Percentiles rank a stretch among this genome's conserved stretches.
Conservation (phyloP, 2,797 vertebrate species). For the Fundulus diaphanus region DNA sequence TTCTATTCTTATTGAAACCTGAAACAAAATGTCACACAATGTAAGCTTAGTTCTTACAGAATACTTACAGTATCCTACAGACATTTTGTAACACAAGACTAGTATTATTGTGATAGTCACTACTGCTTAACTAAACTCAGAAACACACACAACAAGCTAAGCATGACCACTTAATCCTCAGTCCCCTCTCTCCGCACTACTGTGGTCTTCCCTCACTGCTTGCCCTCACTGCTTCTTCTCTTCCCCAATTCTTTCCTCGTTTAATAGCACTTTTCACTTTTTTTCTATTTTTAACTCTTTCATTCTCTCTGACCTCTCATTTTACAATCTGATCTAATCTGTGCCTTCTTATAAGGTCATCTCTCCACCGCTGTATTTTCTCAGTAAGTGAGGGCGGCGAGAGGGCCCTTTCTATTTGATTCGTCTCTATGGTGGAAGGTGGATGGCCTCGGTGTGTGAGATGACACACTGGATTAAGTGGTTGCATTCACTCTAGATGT, state of each 20-base stretch:
- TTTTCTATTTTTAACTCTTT: constrained; percentile 35
- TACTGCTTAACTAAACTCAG: constrained; percentile 33
- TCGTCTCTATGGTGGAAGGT: constrained; percentile 58
- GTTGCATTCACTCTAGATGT: constrained; percentile 57
- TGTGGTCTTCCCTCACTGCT: constrained; percentile 41
- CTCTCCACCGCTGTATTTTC: constrained; percentile 57
- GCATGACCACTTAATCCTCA: constrained; percentile 67
- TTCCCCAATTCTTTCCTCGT: constrained; percentile 39
- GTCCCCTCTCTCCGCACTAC: constrained; percentile 43
- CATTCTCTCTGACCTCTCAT: constrained; percentile 71
- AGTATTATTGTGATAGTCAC: constrained; percentile 43
- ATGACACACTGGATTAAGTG: constrained; percentile 74
- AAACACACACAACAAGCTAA: constrained; percentile 24
- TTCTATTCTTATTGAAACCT: not conserved
- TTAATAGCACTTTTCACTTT: constrained; percentile 25
- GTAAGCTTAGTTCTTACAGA: constrained; percentile 6
- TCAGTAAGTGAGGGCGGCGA: constrained; percentile 42
- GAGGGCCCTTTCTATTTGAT: constrained; percentile 59
- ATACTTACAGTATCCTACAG: constrained; percentile 7
- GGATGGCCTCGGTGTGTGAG: constrained; percentile 65
- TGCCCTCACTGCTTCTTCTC: constrained; percentile 48
- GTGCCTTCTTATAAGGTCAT: constrained; percentile 75
- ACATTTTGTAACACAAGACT: constrained; percentile 45
- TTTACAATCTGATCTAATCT: constrained; percentile 72
- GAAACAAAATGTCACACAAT: not conserved